Conservation (phyloP, 2,113 vertebrate genomes). For the Varanus salvator region DNA sequence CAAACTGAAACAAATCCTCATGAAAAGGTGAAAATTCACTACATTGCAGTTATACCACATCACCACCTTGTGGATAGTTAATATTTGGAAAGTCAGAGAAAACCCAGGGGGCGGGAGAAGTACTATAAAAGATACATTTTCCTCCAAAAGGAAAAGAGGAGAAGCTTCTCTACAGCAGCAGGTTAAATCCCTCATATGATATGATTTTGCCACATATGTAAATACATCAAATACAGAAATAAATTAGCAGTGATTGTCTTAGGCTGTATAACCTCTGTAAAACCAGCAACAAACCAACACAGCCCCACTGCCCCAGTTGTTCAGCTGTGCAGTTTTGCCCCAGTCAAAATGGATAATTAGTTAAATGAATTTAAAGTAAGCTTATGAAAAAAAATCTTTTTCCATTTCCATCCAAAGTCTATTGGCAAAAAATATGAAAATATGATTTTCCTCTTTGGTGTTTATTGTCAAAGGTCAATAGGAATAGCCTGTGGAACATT, state of each 20-base stretch:
- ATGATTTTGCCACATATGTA: no score
- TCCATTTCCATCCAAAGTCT: slow-evolving; percentile 9
- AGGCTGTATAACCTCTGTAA: background rate
- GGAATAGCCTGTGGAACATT: slow-evolving; percentile 17
- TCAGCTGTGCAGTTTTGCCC: slow-evolving; percentile 18
- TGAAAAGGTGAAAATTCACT: no score
- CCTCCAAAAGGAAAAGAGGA: no score
- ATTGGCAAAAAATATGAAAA: slow-evolving; percentile 3
- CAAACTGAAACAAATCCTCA: no score
- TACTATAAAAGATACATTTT: no score
- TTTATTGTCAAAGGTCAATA: slow-evolving; percentile 6
- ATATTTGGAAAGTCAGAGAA: no score
- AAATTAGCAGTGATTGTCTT: background rate
- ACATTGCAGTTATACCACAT: no score
- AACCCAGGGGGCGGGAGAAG: no score
- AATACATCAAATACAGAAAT: no score
- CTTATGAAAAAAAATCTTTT: background rate
- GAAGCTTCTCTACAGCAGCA: no score
- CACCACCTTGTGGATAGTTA: no score
- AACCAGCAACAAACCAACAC: background rate
- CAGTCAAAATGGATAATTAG: slow-evolving; percentile 7
- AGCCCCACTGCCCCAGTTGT: background rate
- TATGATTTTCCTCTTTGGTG: background rate
- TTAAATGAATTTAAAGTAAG: background rate
- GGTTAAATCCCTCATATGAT: no score